Evolutionary conservation across 2,888 invertebrate species (phyloP).

Genomic region (Poecilobothrus nobilitatus): DNA sequence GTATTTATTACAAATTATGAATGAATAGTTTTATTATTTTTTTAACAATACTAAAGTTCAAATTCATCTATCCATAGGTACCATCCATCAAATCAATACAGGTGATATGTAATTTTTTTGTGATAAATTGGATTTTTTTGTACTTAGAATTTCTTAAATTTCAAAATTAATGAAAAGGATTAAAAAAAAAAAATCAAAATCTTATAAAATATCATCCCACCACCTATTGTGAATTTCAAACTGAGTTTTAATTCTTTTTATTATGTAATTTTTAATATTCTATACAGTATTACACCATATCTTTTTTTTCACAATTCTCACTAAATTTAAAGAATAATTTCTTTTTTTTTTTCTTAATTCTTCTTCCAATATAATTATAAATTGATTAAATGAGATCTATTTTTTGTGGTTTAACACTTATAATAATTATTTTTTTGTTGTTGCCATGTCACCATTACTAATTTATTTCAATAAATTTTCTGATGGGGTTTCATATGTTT

Average conservation of each 20-base stretch:
- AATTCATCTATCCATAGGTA: no score
- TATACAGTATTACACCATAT: not conserved
- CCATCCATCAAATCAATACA: no score
- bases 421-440: not conserved
- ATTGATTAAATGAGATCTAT: not conserved
- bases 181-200: not conserved
- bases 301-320: not conserved
- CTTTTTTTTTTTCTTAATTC: not conserved
- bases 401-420: not conserved
- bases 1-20: not conserved
- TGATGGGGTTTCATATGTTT: no score
- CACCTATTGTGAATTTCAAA: not conserved
- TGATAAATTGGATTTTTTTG: no score
- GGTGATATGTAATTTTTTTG: no score
- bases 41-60: not conserved
- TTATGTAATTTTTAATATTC: not conserved
- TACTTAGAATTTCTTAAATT: no score
- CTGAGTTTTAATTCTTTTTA: not conserved
- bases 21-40: not conserved
- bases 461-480: not conserved
- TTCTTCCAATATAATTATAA: not conserved
- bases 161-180: not conserved
- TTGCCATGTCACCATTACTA: constrained; percentile 1
- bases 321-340: not conserved
- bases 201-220: not conserved